These are phyloP conservation scores for Drosophila tsacasi DNA, from an alignment of 1,140 invertebrate genomes.

Conservation along the genomic window DNA sequence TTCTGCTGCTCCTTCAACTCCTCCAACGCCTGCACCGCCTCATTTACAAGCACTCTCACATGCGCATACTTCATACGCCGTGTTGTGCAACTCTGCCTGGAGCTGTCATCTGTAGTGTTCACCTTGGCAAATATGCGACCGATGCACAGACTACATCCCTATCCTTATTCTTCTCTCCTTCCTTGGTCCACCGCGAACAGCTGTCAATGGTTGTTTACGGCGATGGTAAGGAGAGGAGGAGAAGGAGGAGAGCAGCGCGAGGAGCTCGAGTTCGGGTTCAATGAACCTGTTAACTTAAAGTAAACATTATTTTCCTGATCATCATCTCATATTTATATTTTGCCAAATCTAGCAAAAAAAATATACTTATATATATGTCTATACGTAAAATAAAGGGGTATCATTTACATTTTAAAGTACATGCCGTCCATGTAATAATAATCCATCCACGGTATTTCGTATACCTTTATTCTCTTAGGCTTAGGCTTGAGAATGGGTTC, in stretches of 20 bases:
- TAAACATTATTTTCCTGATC: constrained; percentile 11
- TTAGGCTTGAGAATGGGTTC: constrained; percentile 4
- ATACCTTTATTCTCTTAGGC: constrained; percentile 3
- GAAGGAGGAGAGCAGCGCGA: neutral
- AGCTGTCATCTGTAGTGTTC: constrained; percentile 27
- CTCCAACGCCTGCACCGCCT: neutral
- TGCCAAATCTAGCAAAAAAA: constrained; percentile 10
- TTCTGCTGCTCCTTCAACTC: neutral
- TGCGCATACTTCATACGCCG: constrained; percentile 20
- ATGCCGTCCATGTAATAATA: neutral
- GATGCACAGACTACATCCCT: constrained; percentile 1
- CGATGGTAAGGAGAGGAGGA: neutral
- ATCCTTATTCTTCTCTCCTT: neutral
- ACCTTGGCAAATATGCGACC: constrained; percentile 33
- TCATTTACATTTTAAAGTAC: constrained; percentile 34
- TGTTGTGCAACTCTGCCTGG: constrained; percentile 50
- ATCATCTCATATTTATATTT: constrained; percentile 23
- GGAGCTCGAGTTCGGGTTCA: constrained; percentile 7
- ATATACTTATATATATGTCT: neutral
- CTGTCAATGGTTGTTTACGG: constrained; percentile 40
- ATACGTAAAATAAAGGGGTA: neutral
- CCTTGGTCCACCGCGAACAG: constrained; percentile 18
- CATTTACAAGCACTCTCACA: neutral
- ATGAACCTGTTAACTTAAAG: constrained; percentile 23
- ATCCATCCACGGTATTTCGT: neutral